These are phyloP conservation scores for Bombyx mori DNA, from an alignment of 1,140 invertebrate genomes.

Conservation along the genomic window DNA sequence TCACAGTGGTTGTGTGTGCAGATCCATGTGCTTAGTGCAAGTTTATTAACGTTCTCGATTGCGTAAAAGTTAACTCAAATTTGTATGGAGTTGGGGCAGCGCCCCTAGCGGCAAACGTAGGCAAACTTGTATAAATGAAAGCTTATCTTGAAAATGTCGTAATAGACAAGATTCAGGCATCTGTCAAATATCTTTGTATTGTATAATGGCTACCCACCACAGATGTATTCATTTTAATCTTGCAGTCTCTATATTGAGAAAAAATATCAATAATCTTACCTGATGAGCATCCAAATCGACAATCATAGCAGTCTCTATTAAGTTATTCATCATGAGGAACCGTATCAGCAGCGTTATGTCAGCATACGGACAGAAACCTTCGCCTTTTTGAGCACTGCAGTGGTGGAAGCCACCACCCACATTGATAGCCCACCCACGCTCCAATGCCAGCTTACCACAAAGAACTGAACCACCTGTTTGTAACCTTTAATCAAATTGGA, in stretches of 20 bases:
- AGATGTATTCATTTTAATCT: too few relatives aligned
- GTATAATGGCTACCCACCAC: too few relatives aligned
- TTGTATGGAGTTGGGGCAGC: too few relatives aligned
- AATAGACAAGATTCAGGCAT: too few relatives aligned
- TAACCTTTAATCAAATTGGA: slow-evolving; percentile 60
- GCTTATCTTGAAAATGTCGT: too few relatives aligned
- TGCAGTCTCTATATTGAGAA: not conserved
- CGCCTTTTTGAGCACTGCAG: slow-evolving; percentile 80
- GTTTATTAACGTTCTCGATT: too few relatives aligned
- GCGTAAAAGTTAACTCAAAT: too few relatives aligned
- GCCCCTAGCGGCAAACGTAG: too few relatives aligned
- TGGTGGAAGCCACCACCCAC: slow-evolving; percentile 93
- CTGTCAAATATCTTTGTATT: too few relatives aligned
- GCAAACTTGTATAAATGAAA: too few relatives aligned
- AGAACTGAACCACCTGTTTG: slow-evolving; percentile 88
- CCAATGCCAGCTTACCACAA: slow-evolving; percentile 84
- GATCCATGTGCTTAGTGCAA: too few relatives aligned
- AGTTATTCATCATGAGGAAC: slow-evolving; percentile 73
- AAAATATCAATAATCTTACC: slow-evolving; percentile 22
- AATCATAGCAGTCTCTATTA: slow-evolving; percentile 83
- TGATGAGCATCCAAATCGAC: slow-evolving; percentile 90
- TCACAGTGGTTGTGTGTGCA: too few relatives aligned
- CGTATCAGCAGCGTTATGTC: slow-evolving; percentile 86
- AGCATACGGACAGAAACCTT: slow-evolving; percentile 91
- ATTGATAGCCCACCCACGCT: slow-evolving; percentile 90